phyloP scores from a whole-genome alignment of 2,888 invertebrate genomes.

The Reticulitermes lucifugus region DNA sequence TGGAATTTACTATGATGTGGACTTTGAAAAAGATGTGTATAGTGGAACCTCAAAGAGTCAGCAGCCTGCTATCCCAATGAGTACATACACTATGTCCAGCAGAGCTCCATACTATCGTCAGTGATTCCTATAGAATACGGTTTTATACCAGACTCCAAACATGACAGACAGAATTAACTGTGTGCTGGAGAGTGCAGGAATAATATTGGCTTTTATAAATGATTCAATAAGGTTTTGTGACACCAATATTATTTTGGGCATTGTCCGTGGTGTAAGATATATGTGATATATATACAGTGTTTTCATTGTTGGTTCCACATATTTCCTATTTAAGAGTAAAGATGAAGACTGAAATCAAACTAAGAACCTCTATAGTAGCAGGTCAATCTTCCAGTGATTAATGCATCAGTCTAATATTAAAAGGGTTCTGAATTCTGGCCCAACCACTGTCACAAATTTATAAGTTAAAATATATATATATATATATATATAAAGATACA shows the following conservation, averaged over 20 bases:
- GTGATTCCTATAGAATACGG: constrained; percentile 15
- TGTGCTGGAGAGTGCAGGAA: background rate
- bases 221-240: no score
- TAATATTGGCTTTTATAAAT: background rate
- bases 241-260: no score
- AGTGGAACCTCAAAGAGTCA: constrained; percentile 67
- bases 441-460: no score
- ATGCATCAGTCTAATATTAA: no score
- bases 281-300: background rate
- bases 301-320: no score
- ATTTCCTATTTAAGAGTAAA: no score
- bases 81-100: constrained; percentile 81
- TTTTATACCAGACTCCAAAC: background rate
- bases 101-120: constrained; percentile 74
- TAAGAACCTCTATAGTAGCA: no score
- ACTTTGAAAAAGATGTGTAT: constrained; percentile 76
- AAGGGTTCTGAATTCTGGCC: no score
- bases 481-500: no score
- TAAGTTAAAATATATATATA: no score
- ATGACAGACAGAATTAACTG: background rate
- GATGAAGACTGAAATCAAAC: no score
- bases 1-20: constrained; percentile 91
- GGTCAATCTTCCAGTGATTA: no score
- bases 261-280: background rate
- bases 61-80: constrained; percentile 76